Evolutionary conservation across 2,888 invertebrate genomes (phyloP).

Genomic region (Xiphydria camelus): DNA sequence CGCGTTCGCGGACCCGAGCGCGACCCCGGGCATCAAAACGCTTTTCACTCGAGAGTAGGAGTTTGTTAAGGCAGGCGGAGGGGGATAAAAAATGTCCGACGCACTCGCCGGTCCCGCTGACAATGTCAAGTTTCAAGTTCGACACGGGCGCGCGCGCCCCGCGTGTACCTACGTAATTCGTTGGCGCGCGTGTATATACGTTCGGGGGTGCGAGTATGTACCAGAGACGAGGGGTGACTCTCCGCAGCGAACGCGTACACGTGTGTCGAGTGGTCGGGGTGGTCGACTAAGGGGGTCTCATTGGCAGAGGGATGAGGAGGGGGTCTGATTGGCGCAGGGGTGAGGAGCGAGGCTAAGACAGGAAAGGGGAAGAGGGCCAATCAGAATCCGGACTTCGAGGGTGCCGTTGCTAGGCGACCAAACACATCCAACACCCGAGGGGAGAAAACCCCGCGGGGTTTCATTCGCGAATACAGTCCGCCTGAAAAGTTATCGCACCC

Average conservation of each 20-base stretch:
- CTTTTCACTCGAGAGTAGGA: not conserved
- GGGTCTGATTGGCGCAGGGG: conserved; percentile 3
- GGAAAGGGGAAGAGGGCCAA: conserved; percentile 43
- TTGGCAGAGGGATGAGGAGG: conserved; percentile 13
- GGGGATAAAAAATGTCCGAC: not conserved
- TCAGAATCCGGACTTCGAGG: conserved; percentile 47
- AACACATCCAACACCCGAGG: conserved; percentile 47
- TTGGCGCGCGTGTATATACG: not conserved
- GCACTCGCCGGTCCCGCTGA: not conserved
- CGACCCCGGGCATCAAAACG: conserved; percentile 1
- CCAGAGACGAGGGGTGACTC: too few relatives aligned
- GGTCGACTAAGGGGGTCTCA: conserved; percentile 11
- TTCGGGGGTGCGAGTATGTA: too few relatives aligned
- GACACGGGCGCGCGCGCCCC: too few relatives aligned
- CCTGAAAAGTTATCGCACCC: conserved; percentile 35
- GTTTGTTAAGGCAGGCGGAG: not conserved
- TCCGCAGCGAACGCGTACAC: too few relatives aligned
- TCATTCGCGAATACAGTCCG: conserved; percentile 34
- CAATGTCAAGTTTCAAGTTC: conserved; percentile 3
- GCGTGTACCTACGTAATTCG: too few relatives aligned
- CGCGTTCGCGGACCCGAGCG: not conserved
- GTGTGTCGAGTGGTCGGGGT: too few relatives aligned
- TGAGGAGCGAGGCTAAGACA: conserved; percentile 17
- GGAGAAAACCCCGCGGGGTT: conserved; percentile 36
- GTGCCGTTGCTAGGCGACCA: conserved; percentile 56